Base-by-base conservation (phyloP, 1,140 invertebrate genomes). In the Druon quercuslanigerum region DNA sequence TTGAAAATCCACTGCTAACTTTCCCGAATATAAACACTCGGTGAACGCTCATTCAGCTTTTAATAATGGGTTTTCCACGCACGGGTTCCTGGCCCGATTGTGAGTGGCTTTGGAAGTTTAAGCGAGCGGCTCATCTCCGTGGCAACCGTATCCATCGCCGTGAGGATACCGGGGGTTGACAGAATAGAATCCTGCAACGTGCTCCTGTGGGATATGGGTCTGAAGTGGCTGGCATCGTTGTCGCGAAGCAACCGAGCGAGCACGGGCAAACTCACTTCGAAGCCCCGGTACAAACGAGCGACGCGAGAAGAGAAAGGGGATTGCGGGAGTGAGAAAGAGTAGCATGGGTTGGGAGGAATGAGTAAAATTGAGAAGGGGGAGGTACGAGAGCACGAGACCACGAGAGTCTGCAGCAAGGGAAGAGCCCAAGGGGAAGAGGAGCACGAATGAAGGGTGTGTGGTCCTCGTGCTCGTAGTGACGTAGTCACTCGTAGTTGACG, bases 51-150 rank as follows among this genome's bases (percentile, higher is more conserved):
- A 86, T 83, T 83, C 75, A 81, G 80, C 83, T 87, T 84, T 85
- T 84, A 88, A 88, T 87, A 88, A 88, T 86, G 82, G 82, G 84
- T 81, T 84, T 86, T 73, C 82, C 80, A 79, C 81, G 83, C 78
- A 79, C 73, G 82, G 73, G 80, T 71, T 80, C 82, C 74, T 80
- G 82, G 81, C 79, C 79, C 83, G 81, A 77, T 77, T 71, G 81
- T 72, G 80, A 77, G 82, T 74, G 80, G 80, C 74, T 82, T 79
- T 81, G 79, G 81, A 78, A 83, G 83, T 79, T 84, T 84, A 83
- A 83, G 81, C 79, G 83, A 79, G 80, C 72, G 73, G 80, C 85
- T 85, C 86, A 87, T 87, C 83, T 84, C 87, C 85, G 87, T 87
- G 86, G 86, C 85, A 87, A 87, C 86, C 80, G 74, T 74, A 80